These are phyloP conservation scores for Baronia brevicornis DNA, from an alignment of 2,888 invertebrate species.

Conservation along the genomic window DNA sequence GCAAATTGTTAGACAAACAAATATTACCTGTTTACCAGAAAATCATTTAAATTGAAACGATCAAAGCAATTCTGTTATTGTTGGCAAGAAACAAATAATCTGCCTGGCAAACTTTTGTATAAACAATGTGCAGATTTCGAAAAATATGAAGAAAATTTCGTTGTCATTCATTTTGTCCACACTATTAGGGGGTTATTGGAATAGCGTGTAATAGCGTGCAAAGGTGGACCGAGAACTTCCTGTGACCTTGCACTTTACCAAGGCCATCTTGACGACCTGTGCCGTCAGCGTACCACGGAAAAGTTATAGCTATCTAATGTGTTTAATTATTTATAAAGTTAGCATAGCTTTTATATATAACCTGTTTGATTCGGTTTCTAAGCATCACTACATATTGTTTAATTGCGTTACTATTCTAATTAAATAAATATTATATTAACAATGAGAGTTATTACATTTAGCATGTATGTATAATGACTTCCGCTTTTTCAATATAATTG, in stretches of 20 bases:
- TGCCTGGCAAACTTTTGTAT: no score
- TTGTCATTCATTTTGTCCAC: constrained; percentile 31
- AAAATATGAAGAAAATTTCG: constrained; percentile 36
- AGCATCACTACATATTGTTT: no score
- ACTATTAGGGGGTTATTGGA: constrained; percentile 27
- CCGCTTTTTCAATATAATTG: not conserved
- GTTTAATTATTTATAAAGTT: no score
- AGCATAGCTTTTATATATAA: no score
- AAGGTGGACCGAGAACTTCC: constrained; percentile 36
- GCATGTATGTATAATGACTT: not conserved
- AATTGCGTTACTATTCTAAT: no score
- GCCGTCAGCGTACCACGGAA: constrained; percentile 3
- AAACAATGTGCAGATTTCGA: no score
- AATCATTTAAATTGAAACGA: no score
- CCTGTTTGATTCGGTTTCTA: no score
- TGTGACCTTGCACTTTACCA: constrained; percentile 39
- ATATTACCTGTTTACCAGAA: no score
- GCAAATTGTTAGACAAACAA: no score
- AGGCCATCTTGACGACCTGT: constrained; percentile 25
- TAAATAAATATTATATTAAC: no score
- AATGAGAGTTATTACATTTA: not conserved
- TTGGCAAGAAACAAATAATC: constrained; percentile 28
- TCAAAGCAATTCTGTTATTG: no score
- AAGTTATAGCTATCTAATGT: not conserved
- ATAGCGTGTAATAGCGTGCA: constrained; percentile 49